These are phyloP conservation scores for Heliconius sara DNA, from an alignment of 2,888 invertebrate species.

Conservation along the genomic window DNA sequence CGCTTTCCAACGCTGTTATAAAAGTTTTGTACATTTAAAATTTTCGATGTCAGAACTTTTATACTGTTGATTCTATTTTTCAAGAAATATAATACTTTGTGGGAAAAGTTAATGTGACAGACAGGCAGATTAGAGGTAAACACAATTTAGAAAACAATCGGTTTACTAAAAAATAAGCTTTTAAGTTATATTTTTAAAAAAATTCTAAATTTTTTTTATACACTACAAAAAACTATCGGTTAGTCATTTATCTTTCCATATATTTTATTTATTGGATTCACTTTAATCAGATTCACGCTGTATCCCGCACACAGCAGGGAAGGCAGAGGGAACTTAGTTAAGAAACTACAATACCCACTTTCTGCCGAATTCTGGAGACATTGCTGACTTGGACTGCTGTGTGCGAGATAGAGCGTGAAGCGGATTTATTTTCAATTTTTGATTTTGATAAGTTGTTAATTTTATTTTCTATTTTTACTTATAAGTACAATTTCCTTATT, in stretches of 20 bases:
- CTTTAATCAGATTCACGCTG: no score
- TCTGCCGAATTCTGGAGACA: no score
- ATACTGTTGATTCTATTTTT: constrained; percentile 15
- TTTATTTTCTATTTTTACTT: no score
- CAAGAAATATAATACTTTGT: constrained; percentile 1
- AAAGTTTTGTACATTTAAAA: constrained; percentile 19
- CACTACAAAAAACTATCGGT: not conserved
- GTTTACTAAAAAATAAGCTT: not conserved
- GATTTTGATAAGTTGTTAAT: no score
- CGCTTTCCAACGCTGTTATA: constrained; percentile 4
- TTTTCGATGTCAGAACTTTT: constrained; percentile 16
- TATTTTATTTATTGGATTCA: not conserved
- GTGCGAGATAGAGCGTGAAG: no score
- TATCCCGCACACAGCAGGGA: no score
- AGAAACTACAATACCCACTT: no score
- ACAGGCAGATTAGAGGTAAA: not conserved
- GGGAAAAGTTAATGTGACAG: constrained; percentile 11
- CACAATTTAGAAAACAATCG: not conserved
- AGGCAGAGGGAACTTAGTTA: no score
- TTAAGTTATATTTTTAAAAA: not conserved
- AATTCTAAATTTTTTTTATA: not conserved
- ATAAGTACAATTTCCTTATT: not conserved
- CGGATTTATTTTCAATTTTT: no score
- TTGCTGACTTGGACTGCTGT: no score
- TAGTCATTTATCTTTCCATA: not conserved